These are phyloP conservation scores for Riparia riparia DNA, from an alignment of 2,113 vertebrate genomes.

Conservation along the genomic window DNA sequence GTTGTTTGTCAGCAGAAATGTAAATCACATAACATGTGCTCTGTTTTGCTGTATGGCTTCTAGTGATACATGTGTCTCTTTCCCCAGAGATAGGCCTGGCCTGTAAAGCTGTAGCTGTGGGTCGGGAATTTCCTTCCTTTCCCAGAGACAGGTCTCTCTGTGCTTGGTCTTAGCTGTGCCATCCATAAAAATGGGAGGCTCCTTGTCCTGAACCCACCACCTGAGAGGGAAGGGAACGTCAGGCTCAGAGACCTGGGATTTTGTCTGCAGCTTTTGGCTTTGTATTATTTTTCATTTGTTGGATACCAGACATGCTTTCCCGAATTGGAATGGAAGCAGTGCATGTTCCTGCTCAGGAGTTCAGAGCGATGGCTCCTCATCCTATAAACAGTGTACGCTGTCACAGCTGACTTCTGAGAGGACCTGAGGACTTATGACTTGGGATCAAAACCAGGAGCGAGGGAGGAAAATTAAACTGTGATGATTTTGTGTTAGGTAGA, in stretches of 20 bases:
- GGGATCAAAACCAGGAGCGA: not conserved
- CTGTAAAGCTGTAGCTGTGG: not conserved
- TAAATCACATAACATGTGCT: not conserved
- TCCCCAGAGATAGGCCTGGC: not conserved
- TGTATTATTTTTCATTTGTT: not conserved
- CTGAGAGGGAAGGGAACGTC: not conserved
- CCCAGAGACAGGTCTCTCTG: not conserved
- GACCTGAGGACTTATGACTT: fast-evolving
- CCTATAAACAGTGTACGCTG: fast-evolving
- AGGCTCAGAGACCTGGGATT: not conserved
- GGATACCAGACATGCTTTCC: not conserved
- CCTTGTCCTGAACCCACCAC: not conserved
- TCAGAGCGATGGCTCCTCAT: fast-evolving
- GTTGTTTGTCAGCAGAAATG: not conserved
- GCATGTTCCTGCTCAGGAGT: not conserved
- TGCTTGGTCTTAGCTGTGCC: not conserved
- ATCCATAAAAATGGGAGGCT: fast-evolving
- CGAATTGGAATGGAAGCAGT: not conserved
- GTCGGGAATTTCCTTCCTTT: not conserved
- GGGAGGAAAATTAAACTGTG: not conserved
- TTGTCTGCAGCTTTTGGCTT: not conserved
- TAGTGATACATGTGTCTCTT: not conserved
- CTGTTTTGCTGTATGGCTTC: not conserved
- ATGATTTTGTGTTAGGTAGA: not conserved
- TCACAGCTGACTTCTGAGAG: not conserved